phyloP scores from a whole-genome alignment of 1,140 invertebrate genomes.

The Bombyx mandarina region DNA sequence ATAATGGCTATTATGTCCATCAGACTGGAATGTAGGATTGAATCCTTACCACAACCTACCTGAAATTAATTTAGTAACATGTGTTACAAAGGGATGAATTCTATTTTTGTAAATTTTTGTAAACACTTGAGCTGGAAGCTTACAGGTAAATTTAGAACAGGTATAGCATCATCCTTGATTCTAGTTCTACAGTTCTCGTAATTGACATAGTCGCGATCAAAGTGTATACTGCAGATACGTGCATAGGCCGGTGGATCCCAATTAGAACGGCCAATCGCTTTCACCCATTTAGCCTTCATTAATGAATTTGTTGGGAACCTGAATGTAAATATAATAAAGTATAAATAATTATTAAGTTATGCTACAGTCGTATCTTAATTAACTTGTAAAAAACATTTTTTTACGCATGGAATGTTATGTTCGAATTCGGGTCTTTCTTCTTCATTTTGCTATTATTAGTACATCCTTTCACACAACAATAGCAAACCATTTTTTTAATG shows the following conservation, averaged over 20 bases:
- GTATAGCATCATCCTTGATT: conserved; percentile 22
- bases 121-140: not conserved
- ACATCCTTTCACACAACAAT: conserved; percentile 26
- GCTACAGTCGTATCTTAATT: not conserved
- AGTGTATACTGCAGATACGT: conserved; percentile 21
- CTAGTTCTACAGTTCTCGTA: conserved; percentile 15
- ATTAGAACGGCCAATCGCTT: conserved; percentile 19
- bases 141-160: conserved; percentile 18
- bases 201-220: conserved; percentile 14
- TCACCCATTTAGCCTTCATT: conserved; percentile 17
- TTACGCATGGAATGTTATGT: conserved; percentile 23
- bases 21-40: too few species aligned
- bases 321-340: not conserved
- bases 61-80: too few species aligned
- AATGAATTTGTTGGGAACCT: conserved; percentile 21
- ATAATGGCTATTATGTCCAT: too few species aligned
- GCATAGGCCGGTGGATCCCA: conserved; percentile 17
- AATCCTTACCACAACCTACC: too few species aligned
- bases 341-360: too few species aligned
- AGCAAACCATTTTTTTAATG: conserved; percentile 14
- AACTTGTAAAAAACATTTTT: not conserved
- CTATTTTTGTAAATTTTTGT: too few species aligned
- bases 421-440: conserved; percentile 13
- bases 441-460: conserved; percentile 20
- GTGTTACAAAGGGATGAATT: too few species aligned